These are phyloP conservation scores for Nymphicus hollandicus DNA, from an alignment of 2,113 vertebrate species.

Conservation along the genomic window DNA sequence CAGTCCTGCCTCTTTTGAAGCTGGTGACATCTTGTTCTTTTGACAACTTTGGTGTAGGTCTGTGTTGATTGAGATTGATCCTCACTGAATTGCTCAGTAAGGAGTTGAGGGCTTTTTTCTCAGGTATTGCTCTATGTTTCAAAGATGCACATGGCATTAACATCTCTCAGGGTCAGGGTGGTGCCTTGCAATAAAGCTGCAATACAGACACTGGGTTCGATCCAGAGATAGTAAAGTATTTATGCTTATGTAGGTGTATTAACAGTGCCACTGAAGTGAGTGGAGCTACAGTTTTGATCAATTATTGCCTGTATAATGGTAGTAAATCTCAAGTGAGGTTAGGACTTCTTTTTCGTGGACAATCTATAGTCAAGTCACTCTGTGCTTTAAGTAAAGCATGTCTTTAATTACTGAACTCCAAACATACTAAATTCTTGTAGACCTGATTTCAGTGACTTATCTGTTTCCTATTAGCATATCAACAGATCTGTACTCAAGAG, in stretches of 20 bases:
- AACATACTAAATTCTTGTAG: background rate
- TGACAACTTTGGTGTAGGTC: background rate
- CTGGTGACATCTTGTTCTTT: background rate
- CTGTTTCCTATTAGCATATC: background rate
- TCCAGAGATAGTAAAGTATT: background rate
- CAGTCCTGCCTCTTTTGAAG: background rate
- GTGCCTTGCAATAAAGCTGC: background rate
- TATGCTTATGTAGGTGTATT: background rate
- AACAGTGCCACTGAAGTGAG: background rate
- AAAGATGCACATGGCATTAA: background rate
- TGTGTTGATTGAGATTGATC: background rate
- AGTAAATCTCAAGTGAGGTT: background rate
- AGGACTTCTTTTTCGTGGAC: background rate
- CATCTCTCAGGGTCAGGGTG: background rate
- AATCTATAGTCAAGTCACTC: background rate
- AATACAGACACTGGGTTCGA: background rate
- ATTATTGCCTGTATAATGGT: background rate
- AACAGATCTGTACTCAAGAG: background rate
- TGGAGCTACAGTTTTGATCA: background rate
- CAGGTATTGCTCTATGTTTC: background rate
- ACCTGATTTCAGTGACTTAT: background rate
- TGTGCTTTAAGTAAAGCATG: background rate
- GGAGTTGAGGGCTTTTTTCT: background rate
- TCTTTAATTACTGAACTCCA: background rate
- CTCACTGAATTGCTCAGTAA: background rate